Base-by-base conservation (phyloP, 1,140 invertebrate genomes). In the Lepidotrigona ventralis region DNA sequence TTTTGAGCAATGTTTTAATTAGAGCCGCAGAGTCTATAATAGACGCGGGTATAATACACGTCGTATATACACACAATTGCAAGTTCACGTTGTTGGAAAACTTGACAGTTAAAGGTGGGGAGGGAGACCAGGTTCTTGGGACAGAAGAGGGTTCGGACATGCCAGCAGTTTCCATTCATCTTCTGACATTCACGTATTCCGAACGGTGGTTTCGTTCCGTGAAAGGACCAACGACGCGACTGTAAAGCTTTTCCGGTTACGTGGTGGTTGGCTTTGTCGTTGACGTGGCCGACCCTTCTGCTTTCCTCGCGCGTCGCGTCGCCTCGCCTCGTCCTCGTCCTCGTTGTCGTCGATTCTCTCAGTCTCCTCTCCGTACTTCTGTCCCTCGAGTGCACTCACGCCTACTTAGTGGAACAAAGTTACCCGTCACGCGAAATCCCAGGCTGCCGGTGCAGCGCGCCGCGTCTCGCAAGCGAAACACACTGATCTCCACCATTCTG, bases 381-480 rank as follows among this genome's bases (percentile, higher is more conserved):
- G 76, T 73, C 83, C 85, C 81, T 9, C 51, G 84, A 90, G 86
- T 90, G 88, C 88, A 90, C 88, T 90, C 88, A 90, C 84, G 86
- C 86, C 88, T 89, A 89, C 88, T 89, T 89, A 89, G 80, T 73
- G 72, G 54, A 85, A 85, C 85, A 83, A 89, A 76, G 87, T 89
- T 89, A 88, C 83, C 85, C 81, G 77, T 76, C 85, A 82, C 79
- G 81, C 79, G 66, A 88, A 86, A 89, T 84, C 81, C 81, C 78
- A 79, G 53, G 68, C 69, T 72, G 74, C 73, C 73, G 39, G 39
- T 8, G 39, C 39, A 3, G 33, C 46, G 17, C 74, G 54, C 29
- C 51, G 39, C 74, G 46, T 60, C 39, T 69, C 63, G 46, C 74
- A 15, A 66, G 46, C 60, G 64, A 81, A 81, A 85, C 79, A 85